Evolutionary conservation across 2,113 vertebrate species (phyloP).

Genomic region (Ceyx margarethae): DNA sequence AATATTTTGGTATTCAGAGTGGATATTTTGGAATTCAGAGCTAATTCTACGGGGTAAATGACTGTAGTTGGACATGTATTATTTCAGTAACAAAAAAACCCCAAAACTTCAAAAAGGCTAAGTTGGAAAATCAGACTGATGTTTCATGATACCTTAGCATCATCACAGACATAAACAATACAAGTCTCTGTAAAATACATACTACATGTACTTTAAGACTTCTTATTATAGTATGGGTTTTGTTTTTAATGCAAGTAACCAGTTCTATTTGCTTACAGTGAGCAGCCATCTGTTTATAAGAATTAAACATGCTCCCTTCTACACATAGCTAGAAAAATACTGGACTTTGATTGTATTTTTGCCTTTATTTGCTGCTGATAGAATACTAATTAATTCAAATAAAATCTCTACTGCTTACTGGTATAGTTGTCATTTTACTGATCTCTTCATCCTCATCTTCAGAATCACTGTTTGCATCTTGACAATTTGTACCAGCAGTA

Average conservation of each 20-base stretch:
- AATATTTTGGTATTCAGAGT: not conserved
- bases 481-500: slow-evolving; percentile 71
- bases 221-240: not conserved
- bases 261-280: not conserved
- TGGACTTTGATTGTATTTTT: not conserved
- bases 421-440: slow-evolving; percentile 69
- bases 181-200: not conserved
- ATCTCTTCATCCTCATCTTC: slow-evolving; percentile 89
- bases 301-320: not conserved
- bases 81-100: not conserved
- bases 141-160: not conserved
- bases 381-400: not conserved
- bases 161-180: not conserved
- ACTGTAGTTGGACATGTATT: not conserved
- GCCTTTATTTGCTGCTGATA: not conserved
- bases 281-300: not conserved
- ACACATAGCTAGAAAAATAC: not conserved
- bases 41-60: not conserved
- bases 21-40: not conserved
- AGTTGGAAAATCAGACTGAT: not conserved
- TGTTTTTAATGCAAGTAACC: not conserved
- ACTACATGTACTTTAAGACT: not conserved
- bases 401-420: slow-evolving; percentile 70
- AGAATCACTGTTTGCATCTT: slow-evolving; percentile 83
- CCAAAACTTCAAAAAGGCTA: not conserved